Percentiles rank a stretch among this genome's conserved stretches.
Evolutionary conservation across 1,140 invertebrate species (phyloP).

Genomic region (Venturia canescens): DNA sequence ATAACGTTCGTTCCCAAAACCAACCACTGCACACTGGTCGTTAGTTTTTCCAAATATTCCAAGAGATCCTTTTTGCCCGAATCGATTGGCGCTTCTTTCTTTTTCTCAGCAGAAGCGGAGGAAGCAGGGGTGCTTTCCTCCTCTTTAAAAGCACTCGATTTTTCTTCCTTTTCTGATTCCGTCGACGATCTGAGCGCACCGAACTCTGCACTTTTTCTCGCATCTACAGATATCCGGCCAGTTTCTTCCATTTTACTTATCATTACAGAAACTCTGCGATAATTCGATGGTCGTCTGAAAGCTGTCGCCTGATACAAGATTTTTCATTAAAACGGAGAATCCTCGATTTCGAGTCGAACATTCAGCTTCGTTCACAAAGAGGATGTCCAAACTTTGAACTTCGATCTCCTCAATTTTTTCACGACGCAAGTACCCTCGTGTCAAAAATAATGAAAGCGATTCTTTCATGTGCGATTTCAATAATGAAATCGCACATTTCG

Average conservation of each 20-base stretch:
- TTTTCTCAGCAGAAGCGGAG: slow-evolving; percentile 47
- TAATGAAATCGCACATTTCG: no score
- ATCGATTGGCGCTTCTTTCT: slow-evolving; percentile 53
- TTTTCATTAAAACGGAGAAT: slow-evolving; percentile 40
- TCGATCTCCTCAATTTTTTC: no score
- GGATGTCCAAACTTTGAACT: no score
- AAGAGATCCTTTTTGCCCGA: slow-evolving; percentile 66
- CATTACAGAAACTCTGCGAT: slow-evolving; percentile 76
- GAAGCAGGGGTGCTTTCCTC: not conserved
- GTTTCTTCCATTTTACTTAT: slow-evolving; percentile 46
- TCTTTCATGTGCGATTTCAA: no score
- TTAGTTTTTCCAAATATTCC: slow-evolving; percentile 66
- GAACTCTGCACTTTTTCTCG: slow-evolving; percentile 71
- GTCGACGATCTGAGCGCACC: not conserved
- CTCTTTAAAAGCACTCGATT: slow-evolving; percentile 28
- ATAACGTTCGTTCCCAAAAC: no score
- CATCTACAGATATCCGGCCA: slow-evolving; percentile 40
- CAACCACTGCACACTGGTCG: slow-evolving; percentile 66
- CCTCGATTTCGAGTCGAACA: slow-evolving; percentile 11
- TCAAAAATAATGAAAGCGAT: no score
- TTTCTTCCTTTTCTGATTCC: slow-evolving; percentile 36
- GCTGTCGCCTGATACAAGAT: slow-evolving; percentile 60
- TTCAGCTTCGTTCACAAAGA: no score
- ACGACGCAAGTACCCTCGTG: no score
- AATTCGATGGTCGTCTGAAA: slow-evolving; percentile 78